phyloP scores from a whole-genome alignment of 2,888 invertebrate genomes.

The Drosophila mimica region DNA sequence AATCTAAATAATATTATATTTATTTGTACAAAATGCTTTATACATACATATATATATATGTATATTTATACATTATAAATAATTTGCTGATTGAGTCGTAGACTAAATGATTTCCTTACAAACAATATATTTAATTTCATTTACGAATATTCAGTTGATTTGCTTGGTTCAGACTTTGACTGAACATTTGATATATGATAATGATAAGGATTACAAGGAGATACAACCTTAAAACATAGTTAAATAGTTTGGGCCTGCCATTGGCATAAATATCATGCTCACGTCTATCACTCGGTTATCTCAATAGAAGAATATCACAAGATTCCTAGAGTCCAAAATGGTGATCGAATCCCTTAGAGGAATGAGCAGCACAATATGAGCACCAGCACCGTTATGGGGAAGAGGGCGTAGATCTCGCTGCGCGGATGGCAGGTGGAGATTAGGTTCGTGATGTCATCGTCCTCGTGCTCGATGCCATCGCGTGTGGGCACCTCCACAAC shows the following conservation, averaged over 20 bases:
- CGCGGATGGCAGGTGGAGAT: slow-evolving; percentile 92
- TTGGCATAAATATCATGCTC: slow-evolving; percentile 25
- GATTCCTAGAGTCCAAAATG: slow-evolving; percentile 35
- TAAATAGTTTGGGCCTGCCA: slow-evolving; percentile 49
- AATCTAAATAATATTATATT: background rate
- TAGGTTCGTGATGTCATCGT: slow-evolving; percentile 90
- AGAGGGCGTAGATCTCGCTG: slow-evolving; percentile 91
- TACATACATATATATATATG: slow-evolving; percentile 8
- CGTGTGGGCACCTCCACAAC: slow-evolving; percentile 93
- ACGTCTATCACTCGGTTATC: slow-evolving; percentile 69
- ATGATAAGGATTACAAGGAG: slow-evolving; percentile 7
- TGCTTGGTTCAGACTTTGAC: slow-evolving; percentile 69
- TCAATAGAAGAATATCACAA: slow-evolving; percentile 68
- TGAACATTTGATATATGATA: slow-evolving; percentile 23
- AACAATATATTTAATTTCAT: slow-evolving; percentile 13
- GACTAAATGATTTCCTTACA: slow-evolving; percentile 27
- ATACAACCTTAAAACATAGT: slow-evolving; percentile 3
- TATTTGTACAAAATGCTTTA: slow-evolving; percentile 44
- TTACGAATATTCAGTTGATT: slow-evolving; percentile 53
- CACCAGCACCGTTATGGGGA: slow-evolving; percentile 91
- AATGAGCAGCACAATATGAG: slow-evolving; percentile 92
- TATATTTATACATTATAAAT: background rate
- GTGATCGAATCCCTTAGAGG: slow-evolving; percentile 86
- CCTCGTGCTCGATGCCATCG: slow-evolving; percentile 92
- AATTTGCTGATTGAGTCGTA: slow-evolving; percentile 34